Evolutionary conservation across 2,888 invertebrate genomes (phyloP).

Genomic region (Plebejus anna): DNA sequence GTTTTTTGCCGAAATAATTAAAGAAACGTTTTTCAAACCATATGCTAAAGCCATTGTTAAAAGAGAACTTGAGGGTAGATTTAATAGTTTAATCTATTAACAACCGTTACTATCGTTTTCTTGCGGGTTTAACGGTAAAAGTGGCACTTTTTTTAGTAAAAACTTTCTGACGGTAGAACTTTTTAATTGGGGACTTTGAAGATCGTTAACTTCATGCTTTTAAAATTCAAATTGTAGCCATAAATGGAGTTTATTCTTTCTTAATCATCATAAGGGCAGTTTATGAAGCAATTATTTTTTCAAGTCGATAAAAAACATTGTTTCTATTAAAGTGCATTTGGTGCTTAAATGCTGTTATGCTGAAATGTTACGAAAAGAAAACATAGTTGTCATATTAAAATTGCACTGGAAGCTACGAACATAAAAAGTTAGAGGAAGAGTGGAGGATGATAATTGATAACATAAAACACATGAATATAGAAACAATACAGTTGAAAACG

Average conservation of each 20-base stretch:
- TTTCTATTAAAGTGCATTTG: too few species aligned
- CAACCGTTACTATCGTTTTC: constrained; percentile 28
- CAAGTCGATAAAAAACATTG: not conserved
- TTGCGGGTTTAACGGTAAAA: constrained; percentile 20
- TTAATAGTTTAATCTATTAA: constrained; percentile 29
- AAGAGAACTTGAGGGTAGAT: constrained; percentile 21
- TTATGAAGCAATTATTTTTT: not conserved
- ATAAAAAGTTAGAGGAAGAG: too few species aligned
- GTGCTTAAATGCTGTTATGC: too few species aligned
- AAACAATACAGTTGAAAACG: not conserved
- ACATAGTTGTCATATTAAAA: too few species aligned
- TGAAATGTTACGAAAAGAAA: too few species aligned
- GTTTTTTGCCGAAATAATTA: constrained; percentile 25
- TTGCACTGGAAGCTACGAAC: too few species aligned
- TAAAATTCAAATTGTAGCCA: not conserved
- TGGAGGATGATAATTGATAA: too few species aligned
- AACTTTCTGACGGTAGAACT: not conserved
- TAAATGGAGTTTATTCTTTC: not conserved
- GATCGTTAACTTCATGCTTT: constrained; percentile 13
- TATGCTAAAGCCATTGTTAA: constrained; percentile 14
- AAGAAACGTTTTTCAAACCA: constrained; percentile 25
- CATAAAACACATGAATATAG: too few species aligned
- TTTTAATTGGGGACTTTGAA: constrained; percentile 1
- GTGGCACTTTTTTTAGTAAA: not conserved
- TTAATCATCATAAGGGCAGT: not conserved